Conservation (phyloP, 2,888 invertebrate genomes). For the Halictus quadricinctus region DNA sequence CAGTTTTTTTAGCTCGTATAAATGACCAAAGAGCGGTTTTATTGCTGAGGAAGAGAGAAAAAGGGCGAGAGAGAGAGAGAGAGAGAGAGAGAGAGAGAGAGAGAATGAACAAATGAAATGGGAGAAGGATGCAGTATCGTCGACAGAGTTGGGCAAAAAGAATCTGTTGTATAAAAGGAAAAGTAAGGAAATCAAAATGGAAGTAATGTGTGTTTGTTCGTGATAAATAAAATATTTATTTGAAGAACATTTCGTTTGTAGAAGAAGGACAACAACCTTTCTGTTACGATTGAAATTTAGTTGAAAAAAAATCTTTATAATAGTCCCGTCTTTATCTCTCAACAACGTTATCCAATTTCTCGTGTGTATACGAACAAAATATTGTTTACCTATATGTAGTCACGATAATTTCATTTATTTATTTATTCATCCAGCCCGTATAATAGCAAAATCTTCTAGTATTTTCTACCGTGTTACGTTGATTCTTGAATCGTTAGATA, state of each 20-base stretch:
- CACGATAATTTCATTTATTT: neutral
- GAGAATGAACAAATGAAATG: neutral
- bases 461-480: neutral
- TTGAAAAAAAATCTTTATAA: neutral
- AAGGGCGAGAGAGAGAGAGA: neutral
- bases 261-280: neutral
- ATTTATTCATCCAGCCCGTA: neutral
- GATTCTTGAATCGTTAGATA: neutral
- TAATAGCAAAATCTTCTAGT: neutral
- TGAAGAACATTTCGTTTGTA: slow-evolving; percentile 15
- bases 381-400: neutral
- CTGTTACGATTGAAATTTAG: neutral
- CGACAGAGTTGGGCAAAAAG: slow-evolving; percentile 26
- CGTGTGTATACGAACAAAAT: neutral
- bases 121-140: slow-evolving; percentile 10
- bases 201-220: slow-evolving; percentile 8
- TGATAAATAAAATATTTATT: slow-evolving; percentile 25
- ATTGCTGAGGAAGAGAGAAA: neutral
- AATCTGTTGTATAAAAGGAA: slow-evolving; percentile 17
- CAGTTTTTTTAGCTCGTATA: slow-evolving; percentile 24
- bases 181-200: slow-evolving; percentile 10
- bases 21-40: slow-evolving; percentile 43
- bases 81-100: neutral
- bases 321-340: slow-evolving; percentile 4
- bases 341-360: slow-evolving; percentile 3